phyloP scores from a whole-genome alignment of 2,113 vertebrate species.

The Naja naja region DNA sequence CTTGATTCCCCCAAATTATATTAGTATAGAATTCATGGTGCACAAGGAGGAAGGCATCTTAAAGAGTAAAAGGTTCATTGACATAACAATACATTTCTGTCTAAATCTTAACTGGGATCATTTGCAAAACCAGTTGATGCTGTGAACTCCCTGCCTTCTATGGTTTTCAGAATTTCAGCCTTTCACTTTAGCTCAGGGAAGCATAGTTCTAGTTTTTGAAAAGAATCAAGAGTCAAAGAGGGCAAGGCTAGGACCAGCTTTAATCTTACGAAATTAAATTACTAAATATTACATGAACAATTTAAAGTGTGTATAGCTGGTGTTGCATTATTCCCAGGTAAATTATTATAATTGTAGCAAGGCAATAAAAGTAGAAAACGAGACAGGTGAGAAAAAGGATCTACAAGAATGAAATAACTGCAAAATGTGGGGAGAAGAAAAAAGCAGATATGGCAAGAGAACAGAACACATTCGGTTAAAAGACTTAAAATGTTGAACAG shows the following conservation, averaged over 20 bases:
- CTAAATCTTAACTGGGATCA: neutral
- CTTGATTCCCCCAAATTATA: neutral
- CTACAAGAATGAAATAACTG: neutral
- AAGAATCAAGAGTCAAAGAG: neutral
- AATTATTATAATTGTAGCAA: neutral
- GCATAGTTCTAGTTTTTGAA: neutral
- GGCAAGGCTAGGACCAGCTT: neutral
- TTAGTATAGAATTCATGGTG: neutral
- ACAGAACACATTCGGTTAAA: neutral
- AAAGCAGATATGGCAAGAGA: neutral
- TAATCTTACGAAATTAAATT: neutral
- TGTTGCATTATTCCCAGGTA: neutral
- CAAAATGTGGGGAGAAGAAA: neutral
- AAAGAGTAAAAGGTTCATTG: neutral
- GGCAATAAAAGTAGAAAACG: neutral
- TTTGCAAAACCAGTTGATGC: neutral
- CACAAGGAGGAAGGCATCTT: neutral
- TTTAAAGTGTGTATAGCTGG: neutral
- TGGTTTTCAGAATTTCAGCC: neutral
- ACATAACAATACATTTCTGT: neutral
- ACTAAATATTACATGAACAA: neutral
- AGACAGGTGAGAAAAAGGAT: neutral
- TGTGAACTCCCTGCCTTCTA: neutral
- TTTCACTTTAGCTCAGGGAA: neutral
- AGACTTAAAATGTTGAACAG: slow-evolving; percentile 37